phyloP scores from a whole-genome alignment of 2,888 invertebrate species.

The Tenthredo amoena region DNA sequence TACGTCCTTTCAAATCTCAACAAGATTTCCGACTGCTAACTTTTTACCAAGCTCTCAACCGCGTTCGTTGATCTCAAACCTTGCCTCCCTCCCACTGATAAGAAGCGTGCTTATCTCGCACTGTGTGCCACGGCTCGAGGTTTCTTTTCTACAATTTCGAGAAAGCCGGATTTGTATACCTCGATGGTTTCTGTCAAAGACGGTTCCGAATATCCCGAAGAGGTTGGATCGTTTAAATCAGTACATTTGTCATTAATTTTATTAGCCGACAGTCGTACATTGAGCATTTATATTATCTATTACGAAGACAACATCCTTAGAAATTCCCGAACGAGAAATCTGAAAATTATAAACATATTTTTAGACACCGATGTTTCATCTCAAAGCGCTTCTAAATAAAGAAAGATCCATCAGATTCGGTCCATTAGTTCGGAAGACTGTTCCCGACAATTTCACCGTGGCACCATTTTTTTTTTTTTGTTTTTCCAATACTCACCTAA shows the following conservation, averaged over 20 bases:
- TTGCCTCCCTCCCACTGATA: slow-evolving; percentile 13
- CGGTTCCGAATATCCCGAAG: neutral
- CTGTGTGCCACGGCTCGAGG: neutral
- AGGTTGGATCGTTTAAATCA: no score
- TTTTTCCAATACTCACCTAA: no score
- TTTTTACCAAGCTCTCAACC: slow-evolving; percentile 32
- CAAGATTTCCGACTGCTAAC: slow-evolving; percentile 34
- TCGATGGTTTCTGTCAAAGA: neutral
- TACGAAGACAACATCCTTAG: no score
- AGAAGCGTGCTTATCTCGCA: slow-evolving; percentile 13
- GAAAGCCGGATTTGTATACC: slow-evolving; percentile 1
- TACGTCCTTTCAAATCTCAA: slow-evolving; percentile 40
- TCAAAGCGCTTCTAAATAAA: no score
- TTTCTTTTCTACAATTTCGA: neutral
- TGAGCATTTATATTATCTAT: no score
- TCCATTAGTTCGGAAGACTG: no score
- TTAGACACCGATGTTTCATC: neutral
- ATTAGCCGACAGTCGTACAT: no score
- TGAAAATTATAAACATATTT: neutral
- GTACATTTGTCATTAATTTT: no score
- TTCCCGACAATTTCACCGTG: no score
- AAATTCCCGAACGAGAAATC: no score
- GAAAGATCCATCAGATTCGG: no score
- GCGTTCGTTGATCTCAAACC: slow-evolving; percentile 22
- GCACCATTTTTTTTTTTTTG: no score